Percentiles rank a stretch among this genome's conserved stretches.
phyloP scores from a whole-genome alignment of 2,113 vertebrate species.

The Pseudolaguvia tuberculata region DNA sequence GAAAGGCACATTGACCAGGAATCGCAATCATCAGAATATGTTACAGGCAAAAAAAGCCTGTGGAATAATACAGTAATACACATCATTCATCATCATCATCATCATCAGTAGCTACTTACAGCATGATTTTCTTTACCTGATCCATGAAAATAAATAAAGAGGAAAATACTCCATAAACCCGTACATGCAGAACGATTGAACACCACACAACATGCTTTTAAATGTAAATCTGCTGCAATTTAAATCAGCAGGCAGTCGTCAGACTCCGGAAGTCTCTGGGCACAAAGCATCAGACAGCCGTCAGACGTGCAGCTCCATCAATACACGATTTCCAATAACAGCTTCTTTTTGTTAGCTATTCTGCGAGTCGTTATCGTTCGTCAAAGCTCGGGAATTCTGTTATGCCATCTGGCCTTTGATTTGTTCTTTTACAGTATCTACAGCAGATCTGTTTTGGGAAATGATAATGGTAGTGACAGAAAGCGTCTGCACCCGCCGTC shows the following conservation, averaged over 20 bases:
- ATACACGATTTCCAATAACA: neutral
- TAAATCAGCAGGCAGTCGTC: neutral
- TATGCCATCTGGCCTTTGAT: neutral
- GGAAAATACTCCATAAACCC: neutral
- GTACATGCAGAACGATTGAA: neutral
- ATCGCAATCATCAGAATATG: too few relatives aligned
- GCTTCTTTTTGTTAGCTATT: neutral
- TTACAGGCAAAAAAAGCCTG: too few relatives aligned
- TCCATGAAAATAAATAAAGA: neutral
- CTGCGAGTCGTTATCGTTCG: neutral
- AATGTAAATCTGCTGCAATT: neutral
- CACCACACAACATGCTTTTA: neutral
- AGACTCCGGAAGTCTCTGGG: neutral
- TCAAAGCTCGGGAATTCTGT: neutral
- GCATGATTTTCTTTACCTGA: neutral
- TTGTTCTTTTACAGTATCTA: neutral
- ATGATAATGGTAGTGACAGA: neutral
- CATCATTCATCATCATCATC: neutral
- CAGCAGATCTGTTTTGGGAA: slow-evolving; percentile 11
- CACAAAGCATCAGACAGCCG: neutral
- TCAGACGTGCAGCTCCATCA: neutral
- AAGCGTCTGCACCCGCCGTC: slow-evolving; percentile 5
- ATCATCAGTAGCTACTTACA: neutral
- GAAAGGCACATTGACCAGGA: too few relatives aligned
- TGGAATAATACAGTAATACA: too few relatives aligned